Evolutionary conservation across 92 coral and sea anemone genomes (phyloP), one percentile per base, ranked within the genome.

Genomic region (Pocillopora meandrina): DNA sequence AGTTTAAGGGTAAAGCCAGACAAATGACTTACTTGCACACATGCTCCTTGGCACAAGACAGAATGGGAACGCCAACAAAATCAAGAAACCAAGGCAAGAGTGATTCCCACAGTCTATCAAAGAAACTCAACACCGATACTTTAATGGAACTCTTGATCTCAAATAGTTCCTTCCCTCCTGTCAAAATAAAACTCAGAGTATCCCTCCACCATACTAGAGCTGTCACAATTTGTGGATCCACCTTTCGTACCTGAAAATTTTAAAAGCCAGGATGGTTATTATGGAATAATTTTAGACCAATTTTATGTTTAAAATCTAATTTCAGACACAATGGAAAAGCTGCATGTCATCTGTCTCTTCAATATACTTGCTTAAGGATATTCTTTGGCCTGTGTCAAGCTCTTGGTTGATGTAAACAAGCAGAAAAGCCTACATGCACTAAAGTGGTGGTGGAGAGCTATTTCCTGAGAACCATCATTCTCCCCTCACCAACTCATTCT

Each of bases 151-250:
- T 83, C 52, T 83, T 73, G 19, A 83, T 83, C 71, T 89, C 86
- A 16, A 65, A 61, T 26, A 84, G 82, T 34, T 84, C 86, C 60
- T 77, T 86, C 16, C 89, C 79, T 71, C 92, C 92, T 20, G 87
- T 83, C 59, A 82, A 58, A n/a, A 74, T 79, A 79, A 80, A 89
- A 2, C 86, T 78, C 78, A 85, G 34, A 11, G 80, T 82, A 64
- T 77, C 79, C 18, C 78, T 82, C 85, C 88, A 85, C 92, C 92
- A 90, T 61, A 85, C 88, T 42, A 85, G 83, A 56, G 82, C 86
- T 10, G 88, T 84, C 56, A 82, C 36, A 58, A 90, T 86, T 31
- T 70, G 18, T 2, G 90, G 92, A 86, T 90, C 92, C 59, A 86
- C 78, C 82, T 76, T 85, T 65, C 92, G 84, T 55, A 90, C 83